These are phyloP conservation scores for Pimephales promelas DNA, from an alignment of 2,113 vertebrate genomes.

Conservation along the genomic window DNA sequence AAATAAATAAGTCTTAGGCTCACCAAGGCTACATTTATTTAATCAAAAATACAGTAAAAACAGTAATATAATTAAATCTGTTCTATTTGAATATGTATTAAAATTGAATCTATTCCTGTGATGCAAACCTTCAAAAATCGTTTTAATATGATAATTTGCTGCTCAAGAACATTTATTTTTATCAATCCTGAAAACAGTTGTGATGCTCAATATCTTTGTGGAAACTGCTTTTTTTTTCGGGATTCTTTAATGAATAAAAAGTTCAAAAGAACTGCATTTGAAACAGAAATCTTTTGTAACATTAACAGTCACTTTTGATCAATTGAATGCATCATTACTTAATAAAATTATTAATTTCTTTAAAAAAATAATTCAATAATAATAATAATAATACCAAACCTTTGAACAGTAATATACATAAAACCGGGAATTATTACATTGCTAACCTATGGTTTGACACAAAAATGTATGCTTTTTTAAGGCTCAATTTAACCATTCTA, in stretches of 20 bases:
- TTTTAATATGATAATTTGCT: not conserved
- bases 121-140: not conserved
- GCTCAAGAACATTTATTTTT: not conserved
- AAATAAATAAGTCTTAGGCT: not conserved
- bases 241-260: not conserved
- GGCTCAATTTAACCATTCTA: not conserved
- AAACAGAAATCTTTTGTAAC: not conserved
- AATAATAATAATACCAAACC: too few relatives aligned
- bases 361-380: not conserved
- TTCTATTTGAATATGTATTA: not conserved
- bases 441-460: not conserved
- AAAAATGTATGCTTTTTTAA: not conserved
- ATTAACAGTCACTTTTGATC: not conserved
- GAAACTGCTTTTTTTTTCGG: too few relatives aligned
- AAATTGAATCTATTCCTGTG: not conserved
- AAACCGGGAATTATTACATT: not conserved
- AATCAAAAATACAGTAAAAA: not conserved
- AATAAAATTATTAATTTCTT: not conserved
- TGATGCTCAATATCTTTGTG: too few relatives aligned
- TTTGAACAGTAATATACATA: not conserved
- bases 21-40: not conserved
- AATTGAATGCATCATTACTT: not conserved
- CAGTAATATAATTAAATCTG: not conserved
- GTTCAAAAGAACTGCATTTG: not conserved
- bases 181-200: too few relatives aligned